Conservation (phyloP, 2,797 vertebrate species). For the Adelosebastes latens region DNA sequence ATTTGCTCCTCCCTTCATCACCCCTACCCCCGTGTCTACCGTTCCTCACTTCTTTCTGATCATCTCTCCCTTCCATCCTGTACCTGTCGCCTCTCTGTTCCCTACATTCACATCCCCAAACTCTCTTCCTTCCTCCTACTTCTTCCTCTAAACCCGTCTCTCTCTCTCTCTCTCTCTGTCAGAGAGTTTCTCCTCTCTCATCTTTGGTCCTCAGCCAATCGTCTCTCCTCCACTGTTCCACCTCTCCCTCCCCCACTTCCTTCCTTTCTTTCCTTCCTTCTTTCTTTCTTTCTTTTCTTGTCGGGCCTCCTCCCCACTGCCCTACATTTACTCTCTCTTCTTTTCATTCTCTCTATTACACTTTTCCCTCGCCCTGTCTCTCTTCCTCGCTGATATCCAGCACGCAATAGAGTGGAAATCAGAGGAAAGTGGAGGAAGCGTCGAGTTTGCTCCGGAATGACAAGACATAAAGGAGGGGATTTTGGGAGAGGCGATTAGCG, state of each 20-base stretch:
- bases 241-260: slow-evolving; percentile 36
- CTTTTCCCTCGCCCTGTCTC: not conserved
- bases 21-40: not conserved
- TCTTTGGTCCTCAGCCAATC: slow-evolving; percentile 48
- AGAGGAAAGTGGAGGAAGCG: slow-evolving; percentile 52
- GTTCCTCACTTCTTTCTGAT: not conserved
- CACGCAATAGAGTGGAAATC: slow-evolving; percentile 32
- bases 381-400: slow-evolving; percentile 15
- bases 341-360: slow-evolving; percentile 56
- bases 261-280: slow-evolving; percentile 24
- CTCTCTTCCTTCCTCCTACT: not conserved
- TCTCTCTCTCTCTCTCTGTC: not conserved
- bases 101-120: slow-evolving; percentile 8
- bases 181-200: not conserved
- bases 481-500: slow-evolving; percentile 64
- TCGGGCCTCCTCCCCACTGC: slow-evolving; percentile 64
- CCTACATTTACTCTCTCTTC: slow-evolving; percentile 65
- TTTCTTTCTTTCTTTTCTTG: slow-evolving; percentile 37
- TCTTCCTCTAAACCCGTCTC: slow-evolving; percentile 2
- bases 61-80: not conserved
- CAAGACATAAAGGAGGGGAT: slow-evolving; percentile 58
- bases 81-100: slow-evolving; percentile 13
- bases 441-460: slow-evolving; percentile 46
- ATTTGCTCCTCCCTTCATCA: not conserved
- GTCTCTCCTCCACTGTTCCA: slow-evolving; percentile 12